Evolutionary conservation across 2,888 invertebrate species (phyloP), one percentile per base, ranked within the genome.

Genomic region (Synanthedon andrenaeformis): DNA sequence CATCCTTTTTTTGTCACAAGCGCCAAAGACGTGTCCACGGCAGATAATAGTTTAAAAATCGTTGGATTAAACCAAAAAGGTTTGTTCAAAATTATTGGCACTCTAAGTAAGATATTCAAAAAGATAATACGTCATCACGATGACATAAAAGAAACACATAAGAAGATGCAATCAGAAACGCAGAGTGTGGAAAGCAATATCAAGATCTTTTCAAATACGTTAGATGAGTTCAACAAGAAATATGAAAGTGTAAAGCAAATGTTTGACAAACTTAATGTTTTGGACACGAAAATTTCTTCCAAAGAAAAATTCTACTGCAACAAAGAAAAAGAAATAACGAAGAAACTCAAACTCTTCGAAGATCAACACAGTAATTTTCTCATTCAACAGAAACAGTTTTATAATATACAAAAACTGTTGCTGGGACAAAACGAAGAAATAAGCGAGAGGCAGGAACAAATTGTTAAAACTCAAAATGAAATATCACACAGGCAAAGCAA

Each of bases 401-500:
- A 79, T 51, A 74, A 71, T 4, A 72, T 85, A 52, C 86, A 87
- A 45, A 83, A 80, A 57, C 45, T 80, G 1, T 79, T 86, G 73
- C 54, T 86, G 2, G 68, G 73, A 1, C 85, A 86, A 54, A 86
- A 85, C 8, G 83, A 85, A 53, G 83, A 80, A 54, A 80, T 86
- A 2, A 84, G 77, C 45, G 49, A 63, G 1, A 84, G 79, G 57
- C 86, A 86, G 51, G 78, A 71, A 51, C 35, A 71, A 1, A 86
- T 87, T 55, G 74, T 80, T 0, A 83, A 79, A 62, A 77, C 79
- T 0, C 86, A 86, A 57, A 78, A 71, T 42, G 80, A 82, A 56
- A 85, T 86, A 58, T 80, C 84, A 0, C 70, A 75, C n/a, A 73
- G 76, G 53, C 86, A 86, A 55, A 81, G 80, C 45, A 76, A 77